Conservation (phyloP, 2,888 invertebrate genomes). For the Luperina testacea region DNA sequence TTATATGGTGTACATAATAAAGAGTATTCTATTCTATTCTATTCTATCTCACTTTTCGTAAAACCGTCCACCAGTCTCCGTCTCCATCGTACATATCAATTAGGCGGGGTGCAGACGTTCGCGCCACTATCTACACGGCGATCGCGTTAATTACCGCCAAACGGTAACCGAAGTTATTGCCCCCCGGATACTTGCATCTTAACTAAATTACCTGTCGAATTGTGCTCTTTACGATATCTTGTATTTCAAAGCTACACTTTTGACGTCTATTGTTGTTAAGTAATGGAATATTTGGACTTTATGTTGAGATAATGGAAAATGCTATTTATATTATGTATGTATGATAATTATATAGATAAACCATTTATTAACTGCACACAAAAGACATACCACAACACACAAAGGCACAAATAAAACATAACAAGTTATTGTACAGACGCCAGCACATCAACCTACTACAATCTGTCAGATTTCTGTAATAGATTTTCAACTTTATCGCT, state of each 20-base stretch:
- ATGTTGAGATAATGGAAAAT: not conserved
- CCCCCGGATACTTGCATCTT: conserved; percentile 62
- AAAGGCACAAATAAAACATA: not conserved
- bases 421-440: not conserved
- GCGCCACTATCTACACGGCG: conserved; percentile 74
- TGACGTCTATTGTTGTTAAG: not conserved
- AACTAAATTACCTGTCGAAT: conserved; percentile 66
- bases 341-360: no score
- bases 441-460: no score
- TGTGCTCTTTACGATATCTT: conserved; percentile 47
- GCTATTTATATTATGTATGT: not conserved
- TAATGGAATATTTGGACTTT: conserved; percentile 4
- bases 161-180: conserved; percentile 71
- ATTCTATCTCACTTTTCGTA: not conserved
- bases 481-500: no score
- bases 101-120: conserved; percentile 72
- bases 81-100: conserved; percentile 76
- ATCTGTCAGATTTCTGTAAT: no score
- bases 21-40: no score
- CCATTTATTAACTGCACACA: not conserved
- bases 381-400: not conserved
- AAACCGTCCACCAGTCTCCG: not conserved
- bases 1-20: no score
- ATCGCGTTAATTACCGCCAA: conserved; percentile 77
- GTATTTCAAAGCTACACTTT: conserved; percentile 27